Evolutionary conservation across 2,888 invertebrate species (phyloP).

Genomic region (Chironomus tentans): DNA sequence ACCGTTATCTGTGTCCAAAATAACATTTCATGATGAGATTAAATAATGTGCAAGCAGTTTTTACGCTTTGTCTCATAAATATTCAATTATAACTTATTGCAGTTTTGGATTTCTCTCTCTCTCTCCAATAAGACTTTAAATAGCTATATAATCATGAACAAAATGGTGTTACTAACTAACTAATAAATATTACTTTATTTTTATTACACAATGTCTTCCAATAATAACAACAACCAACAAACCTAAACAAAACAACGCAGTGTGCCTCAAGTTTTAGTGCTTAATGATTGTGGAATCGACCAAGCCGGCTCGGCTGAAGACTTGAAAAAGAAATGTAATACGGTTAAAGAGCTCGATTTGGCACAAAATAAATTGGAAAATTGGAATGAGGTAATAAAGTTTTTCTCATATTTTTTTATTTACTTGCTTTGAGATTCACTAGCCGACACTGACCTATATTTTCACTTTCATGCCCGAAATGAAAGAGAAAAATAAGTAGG

Average conservation of each 20-base stretch:
- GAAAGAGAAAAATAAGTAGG: background rate
- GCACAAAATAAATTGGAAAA: slow-evolving; percentile 84
- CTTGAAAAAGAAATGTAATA: slow-evolving; percentile 71
- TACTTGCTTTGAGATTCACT: background rate
- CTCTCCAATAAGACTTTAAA: background rate
- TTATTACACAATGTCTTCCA: background rate
- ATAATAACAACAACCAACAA: too few species aligned
- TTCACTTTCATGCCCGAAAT: background rate
- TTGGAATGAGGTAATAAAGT: slow-evolving; percentile 68
- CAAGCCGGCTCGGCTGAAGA: slow-evolving; percentile 76
- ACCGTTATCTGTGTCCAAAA: background rate
- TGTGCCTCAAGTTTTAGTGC: slow-evolving; percentile 66
- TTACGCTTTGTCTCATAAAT: background rate
- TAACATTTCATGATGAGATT: background rate
- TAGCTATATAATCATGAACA: background rate
- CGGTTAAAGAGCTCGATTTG: slow-evolving; percentile 88
- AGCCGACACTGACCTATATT: background rate
- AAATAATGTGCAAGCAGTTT: background rate
- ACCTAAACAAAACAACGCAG: background rate
- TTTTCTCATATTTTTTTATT: background rate
- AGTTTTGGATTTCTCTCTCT: background rate
- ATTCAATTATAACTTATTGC: background rate
- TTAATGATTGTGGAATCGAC: slow-evolving; percentile 86
- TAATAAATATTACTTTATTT: background rate
- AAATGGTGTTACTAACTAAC: background rate